Conservation (phyloP, 2,797 vertebrate species). For the Brachyalestes nurse region DNA sequence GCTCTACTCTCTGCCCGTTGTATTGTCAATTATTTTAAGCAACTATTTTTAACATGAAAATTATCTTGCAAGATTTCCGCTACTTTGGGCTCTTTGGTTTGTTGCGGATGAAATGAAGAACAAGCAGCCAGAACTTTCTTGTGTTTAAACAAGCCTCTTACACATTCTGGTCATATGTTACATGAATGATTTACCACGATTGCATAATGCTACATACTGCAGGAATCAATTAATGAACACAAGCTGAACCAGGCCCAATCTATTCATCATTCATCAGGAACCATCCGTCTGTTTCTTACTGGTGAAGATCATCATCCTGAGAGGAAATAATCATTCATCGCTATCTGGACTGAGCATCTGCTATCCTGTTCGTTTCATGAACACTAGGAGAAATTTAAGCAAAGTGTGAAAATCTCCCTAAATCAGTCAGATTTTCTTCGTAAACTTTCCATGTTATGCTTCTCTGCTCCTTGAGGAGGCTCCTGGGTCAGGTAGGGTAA, state of each 20-base stretch:
- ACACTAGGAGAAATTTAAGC: background rate
- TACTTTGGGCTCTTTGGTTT: background rate
- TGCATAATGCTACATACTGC: slow-evolving; percentile 61
- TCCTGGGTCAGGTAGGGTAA: slow-evolving; percentile 35
- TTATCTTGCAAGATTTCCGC: background rate
- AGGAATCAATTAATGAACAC: slow-evolving; percentile 64
- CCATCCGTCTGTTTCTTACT: slow-evolving; percentile 45
- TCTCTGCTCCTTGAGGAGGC: background rate
- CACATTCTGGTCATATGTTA: slow-evolving; percentile 41
- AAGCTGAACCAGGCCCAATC: slow-evolving; percentile 48
- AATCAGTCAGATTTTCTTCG: background rate
- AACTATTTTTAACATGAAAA: too few species aligned
- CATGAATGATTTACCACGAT: slow-evolving; percentile 61
- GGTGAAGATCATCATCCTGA: slow-evolving; percentile 7
- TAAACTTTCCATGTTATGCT: background rate
- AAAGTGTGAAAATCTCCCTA: background rate
- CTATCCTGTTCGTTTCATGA: background rate
- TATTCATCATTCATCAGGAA: slow-evolving; percentile 56
- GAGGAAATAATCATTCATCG: background rate
- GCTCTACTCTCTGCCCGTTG: too few species aligned
- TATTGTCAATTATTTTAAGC: too few species aligned
- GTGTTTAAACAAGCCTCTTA: slow-evolving; percentile 8
- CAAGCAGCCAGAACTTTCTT: background rate
- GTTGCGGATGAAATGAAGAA: background rate
- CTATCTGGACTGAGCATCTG: background rate